A percentile compares a stretch with the other conserved stretches of the same genome.
These are phyloP conservation scores for Pantherophis vulpinus DNA, from an alignment of 2,797 vertebrate species.

Conservation along the genomic window DNA sequence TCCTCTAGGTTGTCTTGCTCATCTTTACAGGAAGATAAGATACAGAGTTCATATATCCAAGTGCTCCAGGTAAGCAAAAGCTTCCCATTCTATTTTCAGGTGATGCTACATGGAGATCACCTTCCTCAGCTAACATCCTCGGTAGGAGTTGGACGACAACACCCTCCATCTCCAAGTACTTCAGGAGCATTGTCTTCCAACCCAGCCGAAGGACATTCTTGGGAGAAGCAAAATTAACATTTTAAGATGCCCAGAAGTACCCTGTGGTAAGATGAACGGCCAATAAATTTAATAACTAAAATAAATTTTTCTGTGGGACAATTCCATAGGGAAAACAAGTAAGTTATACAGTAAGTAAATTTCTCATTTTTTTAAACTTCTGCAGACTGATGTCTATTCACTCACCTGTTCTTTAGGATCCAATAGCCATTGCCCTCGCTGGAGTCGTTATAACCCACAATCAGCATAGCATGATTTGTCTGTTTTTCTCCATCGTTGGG, in stretches of 20 bases:
- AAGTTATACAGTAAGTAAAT: not conserved
- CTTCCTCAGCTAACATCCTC: not conserved
- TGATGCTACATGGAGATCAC: not conserved
- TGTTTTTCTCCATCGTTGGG: fast-evolving
- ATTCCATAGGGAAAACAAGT: not conserved
- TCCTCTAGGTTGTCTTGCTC: not conserved
- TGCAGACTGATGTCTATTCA: not conserved
- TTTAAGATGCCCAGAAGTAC: not conserved
- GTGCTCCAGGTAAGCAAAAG: not conserved
- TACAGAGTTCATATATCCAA: not conserved
- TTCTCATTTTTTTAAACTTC: not conserved
- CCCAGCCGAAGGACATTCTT: not conserved
- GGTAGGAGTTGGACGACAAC: not conserved
- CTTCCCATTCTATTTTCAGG: not conserved
- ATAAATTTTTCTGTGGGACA: not conserved
- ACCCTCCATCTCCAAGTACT: not conserved
- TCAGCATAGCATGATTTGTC: fast-evolving
- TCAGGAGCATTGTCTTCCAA: not conserved
- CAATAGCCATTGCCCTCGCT: fast-evolving
- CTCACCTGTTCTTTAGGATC: not conserved
- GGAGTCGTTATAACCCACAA: not conserved
- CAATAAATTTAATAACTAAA: too few relatives aligned
- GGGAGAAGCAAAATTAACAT: not conserved
- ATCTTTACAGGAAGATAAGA: not conserved
- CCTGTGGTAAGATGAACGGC: not conserved